These are phyloP conservation scores for Gallinago solitaria DNA, from an alignment of 2,797 vertebrate species.

Conservation along the genomic window DNA sequence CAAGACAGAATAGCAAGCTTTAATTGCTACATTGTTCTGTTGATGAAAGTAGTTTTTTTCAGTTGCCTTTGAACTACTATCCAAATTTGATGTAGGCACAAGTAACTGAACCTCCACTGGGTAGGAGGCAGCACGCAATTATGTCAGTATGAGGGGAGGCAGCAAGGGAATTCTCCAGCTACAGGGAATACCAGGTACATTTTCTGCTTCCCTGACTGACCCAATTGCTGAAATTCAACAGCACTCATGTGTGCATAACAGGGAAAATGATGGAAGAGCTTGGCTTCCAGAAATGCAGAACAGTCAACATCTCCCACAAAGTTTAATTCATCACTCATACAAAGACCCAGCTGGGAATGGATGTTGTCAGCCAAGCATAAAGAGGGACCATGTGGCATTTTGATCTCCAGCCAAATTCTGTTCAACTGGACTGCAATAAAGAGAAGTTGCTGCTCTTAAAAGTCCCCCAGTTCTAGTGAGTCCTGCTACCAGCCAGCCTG, in stretches of 20 bases:
- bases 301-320: conserved; percentile 39
- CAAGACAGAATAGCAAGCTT: background rate
- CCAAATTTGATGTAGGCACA: background rate
- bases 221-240: conserved; percentile 22
- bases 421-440: conserved; percentile 17
- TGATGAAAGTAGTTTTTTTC: background rate
- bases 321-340: conserved; percentile 48
- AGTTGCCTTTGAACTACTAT: background rate
- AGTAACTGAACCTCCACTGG: background rate
- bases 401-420: conserved; percentile 43
- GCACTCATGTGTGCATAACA: conserved; percentile 31
- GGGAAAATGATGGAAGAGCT: background rate
- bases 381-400: conserved; percentile 45
- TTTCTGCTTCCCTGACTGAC: background rate
- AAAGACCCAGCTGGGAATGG: conserved; percentile 56
- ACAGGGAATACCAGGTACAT: background rate
- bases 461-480: background rate
- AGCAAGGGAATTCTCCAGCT: background rate
- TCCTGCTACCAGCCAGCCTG: background rate
- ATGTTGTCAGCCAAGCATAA: conserved; percentile 52
- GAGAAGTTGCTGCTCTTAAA: background rate
- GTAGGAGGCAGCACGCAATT: background rate
- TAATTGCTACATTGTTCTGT: background rate
- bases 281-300: conserved; percentile 18
- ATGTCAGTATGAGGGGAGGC: background rate